Evolutionary conservation across 2,888 invertebrate genomes (phyloP), one percentile per base, ranked within the genome.

Genomic region (Drosophila nigricruria): DNA sequence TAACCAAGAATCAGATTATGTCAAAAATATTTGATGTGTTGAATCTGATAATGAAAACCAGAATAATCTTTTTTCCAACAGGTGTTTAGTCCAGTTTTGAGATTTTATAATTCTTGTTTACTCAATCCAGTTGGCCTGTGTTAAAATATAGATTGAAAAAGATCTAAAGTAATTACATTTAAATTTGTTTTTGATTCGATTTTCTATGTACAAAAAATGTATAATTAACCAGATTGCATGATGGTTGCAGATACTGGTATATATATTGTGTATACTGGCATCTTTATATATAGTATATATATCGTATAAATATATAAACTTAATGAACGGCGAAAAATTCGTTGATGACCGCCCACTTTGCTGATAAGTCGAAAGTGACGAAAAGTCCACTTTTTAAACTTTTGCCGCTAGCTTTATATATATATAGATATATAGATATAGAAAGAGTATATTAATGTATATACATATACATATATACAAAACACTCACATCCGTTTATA

Each of bases 401-500:
- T 45, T 45, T 64, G 9, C 12, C n/a, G 18, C 2, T 45, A 10
- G 10, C 18, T 10, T 25, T 18, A 53, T 32, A 32, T 18, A 23
- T 36, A 27, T 4, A 25, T 10, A 8, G 4, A 45, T 45, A 5
- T n/a, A 36, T 27, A 25, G 2, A 25, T 9, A 18, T 18, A 10
- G n/a, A 20, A 36, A 4, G 18, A 18, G 14, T 45, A 5, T 9
- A 47, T 18, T 9, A 25, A 38, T 36, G 20, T n/a, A 18, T 3
- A 23, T n/a, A 12, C 14, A 34, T n/a, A 42, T 20, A 49, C 5
- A 30, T n/a, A 47, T 27, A 47, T 18, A 30, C 18, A 30, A n/a
- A 49, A 56, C 75, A 34, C 18, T 50, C 23, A 65, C 65, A 70
- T 70, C 74, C 76, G 64, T n/a, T 68, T 42, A 32, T 32, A 12